Conservation (phyloP, 2,797 vertebrate species). For the Hyperoplus immaculatus region DNA sequence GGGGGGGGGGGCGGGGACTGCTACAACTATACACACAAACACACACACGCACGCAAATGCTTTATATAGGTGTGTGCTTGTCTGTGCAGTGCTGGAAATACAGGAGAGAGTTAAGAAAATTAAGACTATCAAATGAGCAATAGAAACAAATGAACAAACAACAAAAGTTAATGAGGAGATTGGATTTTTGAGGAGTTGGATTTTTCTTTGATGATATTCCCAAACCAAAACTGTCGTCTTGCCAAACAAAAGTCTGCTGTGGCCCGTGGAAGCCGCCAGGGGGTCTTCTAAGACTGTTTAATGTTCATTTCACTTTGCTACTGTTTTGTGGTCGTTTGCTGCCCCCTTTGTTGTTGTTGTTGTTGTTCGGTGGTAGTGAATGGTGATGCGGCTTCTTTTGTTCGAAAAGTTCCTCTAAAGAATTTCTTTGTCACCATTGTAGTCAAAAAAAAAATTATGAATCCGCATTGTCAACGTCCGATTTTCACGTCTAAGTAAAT, state of each 20-base stretch:
- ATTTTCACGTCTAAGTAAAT: constrained; percentile 74
- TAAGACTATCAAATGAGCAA: constrained; percentile 42
- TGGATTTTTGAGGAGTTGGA: constrained; percentile 36
- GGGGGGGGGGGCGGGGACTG: constrained; percentile 67
- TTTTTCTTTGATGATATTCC: constrained; percentile 60
- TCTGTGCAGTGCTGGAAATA: constrained; percentile 45
- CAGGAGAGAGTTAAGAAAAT: constrained; percentile 44
- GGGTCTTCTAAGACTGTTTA: constrained; percentile 53
- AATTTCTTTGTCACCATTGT: constrained; percentile 60
- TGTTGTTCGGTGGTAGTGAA: constrained; percentile 9
- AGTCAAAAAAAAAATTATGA: constrained; percentile 65
- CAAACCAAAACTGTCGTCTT: constrained; percentile 35
- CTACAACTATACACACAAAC: constrained; percentile 66
- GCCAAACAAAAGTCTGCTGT: constrained; percentile 64
- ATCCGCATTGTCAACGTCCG: constrained; percentile 69
- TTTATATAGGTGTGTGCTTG: constrained; percentile 36
- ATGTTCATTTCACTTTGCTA: constrained; percentile 20
- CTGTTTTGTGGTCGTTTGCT: constrained; percentile 19
- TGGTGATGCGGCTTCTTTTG: constrained; percentile 37
- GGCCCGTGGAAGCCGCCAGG: constrained; percentile 61
- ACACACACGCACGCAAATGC: constrained; percentile 58
- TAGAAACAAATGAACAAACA: constrained; percentile 32
- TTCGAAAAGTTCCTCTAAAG: constrained; percentile 64
- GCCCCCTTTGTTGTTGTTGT: constrained; percentile 25
- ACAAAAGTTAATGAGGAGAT: constrained; percentile 37